Base-by-base conservation (phyloP, 2,888 invertebrate genomes). In the Lasioglossum calceatum region DNA sequence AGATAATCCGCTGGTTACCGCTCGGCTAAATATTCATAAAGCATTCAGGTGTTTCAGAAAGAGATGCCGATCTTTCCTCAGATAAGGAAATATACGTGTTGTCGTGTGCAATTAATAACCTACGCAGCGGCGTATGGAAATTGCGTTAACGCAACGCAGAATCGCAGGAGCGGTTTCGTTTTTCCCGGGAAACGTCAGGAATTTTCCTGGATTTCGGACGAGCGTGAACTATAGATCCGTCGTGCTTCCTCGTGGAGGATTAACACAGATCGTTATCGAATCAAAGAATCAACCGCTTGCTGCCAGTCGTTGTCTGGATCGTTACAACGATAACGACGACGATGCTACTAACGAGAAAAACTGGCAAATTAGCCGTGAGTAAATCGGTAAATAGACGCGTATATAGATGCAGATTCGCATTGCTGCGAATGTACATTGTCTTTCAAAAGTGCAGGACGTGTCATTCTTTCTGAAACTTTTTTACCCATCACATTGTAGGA, bases 71-170 rank as follows among this genome's bases (percentile, higher is more conserved):
- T 71, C 10, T 58, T 16, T 80, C 54, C 4, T 5, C 1, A 8
- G 42, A 73, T 74, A 81, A 58, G 44, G 12, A 80, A 73, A 79
- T 39, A n/a, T 39, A 47, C 27, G 36, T 0, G 12, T 19, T 32
- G 32, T 4, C 36, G 42, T 16, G 4, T n/a, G n/a, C 19, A 80
- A 32, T 42, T 80, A 82, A 19, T 73, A n/a, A 7, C 54, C 44
- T 80, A 44, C 73, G 54, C 67, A 74, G 36, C 44, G 44, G 3
- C 5, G 8, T n/a, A 82, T 80, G 67, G 50, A 36, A 67, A 82
- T 58, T n/a, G 23, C 19, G 23, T 7, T n/a, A 8, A 12, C 32
- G 73, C 42, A 12, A 44, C 27, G 39, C 8, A 23, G 12, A 2
- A 36, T 23, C 19, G 4, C 7, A 7, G 12, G 5, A 23, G 54